A percentile compares a stretch with the other conserved stretches of the same genome.
Evolutionary conservation across 53 echinoderm and acorn worm species (phyloP).

Genomic region (Temnopleurus reevesii): DNA sequence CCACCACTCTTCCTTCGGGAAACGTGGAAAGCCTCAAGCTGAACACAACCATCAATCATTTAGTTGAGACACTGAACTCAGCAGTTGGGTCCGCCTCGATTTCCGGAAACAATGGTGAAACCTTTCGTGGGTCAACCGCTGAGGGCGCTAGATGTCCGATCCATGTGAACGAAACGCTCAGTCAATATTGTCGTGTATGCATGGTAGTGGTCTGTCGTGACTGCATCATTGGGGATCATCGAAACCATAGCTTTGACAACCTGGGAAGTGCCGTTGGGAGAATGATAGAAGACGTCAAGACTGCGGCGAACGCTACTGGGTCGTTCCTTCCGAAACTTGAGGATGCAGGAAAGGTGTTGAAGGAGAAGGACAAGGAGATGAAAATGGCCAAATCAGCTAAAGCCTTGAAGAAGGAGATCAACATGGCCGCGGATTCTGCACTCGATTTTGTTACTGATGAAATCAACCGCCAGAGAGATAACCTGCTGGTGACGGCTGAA

Average conservation of each 20-base stretch:
- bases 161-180: not conserved
- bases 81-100: not conserved
- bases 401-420: constrained; percentile 42
- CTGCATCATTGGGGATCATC: constrained; percentile 35
- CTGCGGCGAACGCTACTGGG: not conserved
- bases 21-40: not conserved
- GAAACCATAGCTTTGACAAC: constrained; percentile 10
- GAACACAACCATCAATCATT: not conserved
- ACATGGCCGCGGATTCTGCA: constrained; percentile 32
- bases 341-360: not conserved
- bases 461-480: not conserved
- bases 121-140: not conserved
- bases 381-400: not conserved
- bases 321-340: constrained; percentile 38
- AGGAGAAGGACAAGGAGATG: not conserved
- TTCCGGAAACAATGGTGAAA: not conserved
- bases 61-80: not conserved
- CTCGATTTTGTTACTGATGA: constrained; percentile 23
- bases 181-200: constrained; percentile 5
- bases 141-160: not conserved
- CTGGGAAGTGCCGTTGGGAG: not conserved
- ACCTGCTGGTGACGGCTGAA: not conserved
- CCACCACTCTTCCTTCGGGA: not conserved
- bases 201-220: constrained; percentile 41
- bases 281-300: constrained; percentile 2